Conservation (phyloP, 1,140 invertebrate genomes). For the Zaprionus inermis region DNA sequence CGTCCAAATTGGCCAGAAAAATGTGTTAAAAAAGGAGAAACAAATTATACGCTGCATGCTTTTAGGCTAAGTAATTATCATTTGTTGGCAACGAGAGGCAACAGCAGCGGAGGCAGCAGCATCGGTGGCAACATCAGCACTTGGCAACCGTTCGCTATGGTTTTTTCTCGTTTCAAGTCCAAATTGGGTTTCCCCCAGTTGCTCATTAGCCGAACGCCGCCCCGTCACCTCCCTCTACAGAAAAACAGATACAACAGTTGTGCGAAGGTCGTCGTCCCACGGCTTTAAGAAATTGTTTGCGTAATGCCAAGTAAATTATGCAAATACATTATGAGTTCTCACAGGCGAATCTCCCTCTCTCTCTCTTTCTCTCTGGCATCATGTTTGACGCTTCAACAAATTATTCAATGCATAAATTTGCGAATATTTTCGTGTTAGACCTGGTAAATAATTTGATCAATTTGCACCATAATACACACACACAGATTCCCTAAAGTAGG, state of each 20-base stretch:
- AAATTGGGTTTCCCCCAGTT: conserved; percentile 54
- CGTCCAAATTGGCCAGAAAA: conserved; percentile 63
- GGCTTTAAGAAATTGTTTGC: conserved; percentile 68
- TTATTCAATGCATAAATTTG: conserved; percentile 12
- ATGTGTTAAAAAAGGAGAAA: conserved; percentile 43
- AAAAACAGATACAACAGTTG: conserved; percentile 52
- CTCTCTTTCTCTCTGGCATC: background rate
- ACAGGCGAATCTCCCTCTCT: background rate
- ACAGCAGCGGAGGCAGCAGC: conserved; percentile 32
- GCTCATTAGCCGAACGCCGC: conserved; percentile 59
- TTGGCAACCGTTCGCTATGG: conserved; percentile 23
- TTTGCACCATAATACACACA: background rate
- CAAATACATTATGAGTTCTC: conserved; percentile 56
- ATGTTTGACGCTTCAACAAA: conserved; percentile 5
- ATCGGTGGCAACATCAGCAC: conserved; percentile 10
- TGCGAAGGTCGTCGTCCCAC: conserved; percentile 41
- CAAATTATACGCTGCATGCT: conserved; percentile 53
- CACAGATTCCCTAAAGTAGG: background rate
- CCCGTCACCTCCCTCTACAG: background rate
- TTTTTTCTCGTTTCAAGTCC: conserved; percentile 40
- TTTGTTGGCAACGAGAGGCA: conserved; percentile 64
- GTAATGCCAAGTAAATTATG: conserved; percentile 76
- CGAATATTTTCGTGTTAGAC: conserved; percentile 8
- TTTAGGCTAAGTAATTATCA: conserved; percentile 65
- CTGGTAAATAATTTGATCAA: conserved; percentile 4